Percentiles rank a stretch among this genome's conserved stretches.
These are phyloP conservation scores for Eonycteris spelaea DNA, from an alignment of 2,113 vertebrate genomes.

Conservation along the genomic window DNA sequence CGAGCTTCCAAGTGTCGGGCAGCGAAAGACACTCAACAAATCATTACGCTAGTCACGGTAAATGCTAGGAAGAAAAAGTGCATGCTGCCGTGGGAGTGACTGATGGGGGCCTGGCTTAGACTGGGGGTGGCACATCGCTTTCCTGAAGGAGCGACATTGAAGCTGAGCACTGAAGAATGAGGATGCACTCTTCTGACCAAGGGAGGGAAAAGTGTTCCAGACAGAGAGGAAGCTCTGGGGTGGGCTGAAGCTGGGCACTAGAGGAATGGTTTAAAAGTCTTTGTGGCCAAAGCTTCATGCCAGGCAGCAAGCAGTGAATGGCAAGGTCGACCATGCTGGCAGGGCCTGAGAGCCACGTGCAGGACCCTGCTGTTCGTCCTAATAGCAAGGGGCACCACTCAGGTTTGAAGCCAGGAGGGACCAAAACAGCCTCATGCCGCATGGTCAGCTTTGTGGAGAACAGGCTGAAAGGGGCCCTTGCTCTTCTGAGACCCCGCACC, in stretches of 20 bases:
- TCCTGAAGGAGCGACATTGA: background rate
- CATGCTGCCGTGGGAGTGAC: background rate
- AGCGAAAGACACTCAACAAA: background rate
- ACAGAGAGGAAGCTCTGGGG: background rate
- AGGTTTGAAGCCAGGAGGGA: too few relatives aligned
- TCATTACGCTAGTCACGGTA: fast-evolving
- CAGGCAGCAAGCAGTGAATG: background rate
- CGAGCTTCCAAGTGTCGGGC: background rate
- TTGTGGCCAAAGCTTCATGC: background rate
- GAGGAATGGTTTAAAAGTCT: background rate
- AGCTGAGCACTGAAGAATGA: background rate
- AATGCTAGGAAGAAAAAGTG: background rate
- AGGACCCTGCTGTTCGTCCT: background rate
- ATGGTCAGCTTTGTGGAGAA: background rate
- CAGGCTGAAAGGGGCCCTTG: background rate
- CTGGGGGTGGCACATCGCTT: background rate
- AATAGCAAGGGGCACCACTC: background rate
- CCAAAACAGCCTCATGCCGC: background rate
- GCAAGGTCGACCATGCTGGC: background rate
- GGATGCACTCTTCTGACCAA: background rate
- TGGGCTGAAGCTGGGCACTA: fast-evolving
- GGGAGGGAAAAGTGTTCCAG: background rate
- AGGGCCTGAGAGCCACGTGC: background rate
- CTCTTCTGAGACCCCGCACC: background rate
- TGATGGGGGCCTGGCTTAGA: background rate